These are phyloP conservation scores for Ypsolopha scabrella DNA, from an alignment of 2,888 invertebrate species.

Conservation along the genomic window DNA sequence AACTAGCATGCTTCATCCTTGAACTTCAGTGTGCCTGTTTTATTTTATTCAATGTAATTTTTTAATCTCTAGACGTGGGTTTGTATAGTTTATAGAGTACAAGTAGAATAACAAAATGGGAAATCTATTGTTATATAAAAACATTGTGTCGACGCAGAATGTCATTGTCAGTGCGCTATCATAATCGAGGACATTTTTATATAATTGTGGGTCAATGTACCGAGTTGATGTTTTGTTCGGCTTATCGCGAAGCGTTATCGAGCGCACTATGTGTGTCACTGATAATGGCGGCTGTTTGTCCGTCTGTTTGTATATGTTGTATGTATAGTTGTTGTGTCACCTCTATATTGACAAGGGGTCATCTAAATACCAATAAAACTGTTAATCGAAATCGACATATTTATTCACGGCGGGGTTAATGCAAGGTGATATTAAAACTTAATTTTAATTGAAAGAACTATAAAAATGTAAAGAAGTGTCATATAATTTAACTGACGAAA, in stretches of 20 bases:
- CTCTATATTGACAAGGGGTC: background rate
- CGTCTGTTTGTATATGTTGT: constrained; percentile 27
- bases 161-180: constrained; percentile 63
- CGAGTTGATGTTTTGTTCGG: constrained; percentile 59
- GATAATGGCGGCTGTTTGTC: constrained; percentile 42
- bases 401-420: no score
- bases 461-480: no score
- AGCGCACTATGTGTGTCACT: constrained; percentile 58
- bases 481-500: no score
- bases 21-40: background rate
- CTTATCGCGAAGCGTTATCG: constrained; percentile 54
- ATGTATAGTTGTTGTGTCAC: background rate
- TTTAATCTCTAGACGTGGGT: background rate
- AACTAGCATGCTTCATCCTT: background rate
- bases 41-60: background rate
- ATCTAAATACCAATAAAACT: no score
- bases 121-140: background rate
- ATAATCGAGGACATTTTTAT: constrained; percentile 62
- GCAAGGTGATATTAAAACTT: no score
- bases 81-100: background rate
- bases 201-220: constrained; percentile 69
- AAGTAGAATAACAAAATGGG: background rate
- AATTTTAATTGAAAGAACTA: no score
- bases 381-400: no score
- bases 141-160: constrained; percentile 20